phyloP scores from a whole-genome alignment of 1,140 invertebrate genomes.

The Meteorus sp. region DNA sequence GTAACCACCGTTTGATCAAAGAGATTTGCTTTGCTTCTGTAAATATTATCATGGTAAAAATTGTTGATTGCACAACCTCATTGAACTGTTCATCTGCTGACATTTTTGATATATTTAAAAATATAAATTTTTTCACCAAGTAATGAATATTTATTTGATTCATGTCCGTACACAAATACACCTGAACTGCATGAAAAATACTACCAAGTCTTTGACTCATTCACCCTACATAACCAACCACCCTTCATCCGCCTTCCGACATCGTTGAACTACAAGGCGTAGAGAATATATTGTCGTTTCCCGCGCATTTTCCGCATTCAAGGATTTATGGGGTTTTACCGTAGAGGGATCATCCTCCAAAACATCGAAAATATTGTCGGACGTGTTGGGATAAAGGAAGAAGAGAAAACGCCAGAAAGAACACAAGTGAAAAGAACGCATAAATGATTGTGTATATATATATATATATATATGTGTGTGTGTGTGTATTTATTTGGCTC shows the following conservation, averaged over 20 bases:
- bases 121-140: not conserved
- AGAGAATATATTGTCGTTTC: conserved; percentile 13
- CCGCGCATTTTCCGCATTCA: conserved; percentile 6
- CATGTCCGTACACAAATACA: not conserved
- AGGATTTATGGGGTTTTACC: conserved; percentile 10
- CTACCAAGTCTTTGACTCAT: no score
- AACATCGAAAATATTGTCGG: conserved; percentile 26
- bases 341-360: conserved; percentile 1
- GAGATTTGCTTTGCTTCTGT: no score
- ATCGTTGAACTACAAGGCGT: not conserved
- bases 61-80: not conserved
- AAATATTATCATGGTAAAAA: no score
- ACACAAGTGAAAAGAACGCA: not conserved
- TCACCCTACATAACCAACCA: no score
- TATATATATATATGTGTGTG: no score
- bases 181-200: conserved; percentile 5
- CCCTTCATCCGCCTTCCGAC: not conserved
- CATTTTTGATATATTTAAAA: conserved; percentile 9
- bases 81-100: not conserved
- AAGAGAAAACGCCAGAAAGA: not conserved
- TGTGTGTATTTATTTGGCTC: no score
- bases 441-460: not conserved
- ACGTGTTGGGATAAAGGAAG: conserved; percentile 1
- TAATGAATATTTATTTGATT: not conserved
- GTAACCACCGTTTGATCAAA: no score